Evolutionary conservation across 2,888 invertebrate species (phyloP), one percentile per base, ranked within the genome.

Genomic region (Tryphoninae sp.): DNA sequence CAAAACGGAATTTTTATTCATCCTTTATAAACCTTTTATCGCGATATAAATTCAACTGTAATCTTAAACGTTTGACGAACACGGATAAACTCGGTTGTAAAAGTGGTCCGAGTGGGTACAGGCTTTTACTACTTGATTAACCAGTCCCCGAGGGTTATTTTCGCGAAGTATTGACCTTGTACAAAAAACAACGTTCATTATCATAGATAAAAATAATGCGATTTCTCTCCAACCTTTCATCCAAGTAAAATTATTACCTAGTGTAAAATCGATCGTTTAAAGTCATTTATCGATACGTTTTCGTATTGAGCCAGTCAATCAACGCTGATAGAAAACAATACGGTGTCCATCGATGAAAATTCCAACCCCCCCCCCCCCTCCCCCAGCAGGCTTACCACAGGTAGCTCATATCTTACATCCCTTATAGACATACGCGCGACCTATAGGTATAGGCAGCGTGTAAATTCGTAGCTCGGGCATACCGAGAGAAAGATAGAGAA

Each of bases 401-500:
- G 82, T 82, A 76, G 79, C 65, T 76, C 75, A 73, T 80, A 82
- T 82, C 76, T 82, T 55, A 72, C 78, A 61, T 26, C 53, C 65
- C 74, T 74, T 26, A 42, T 64, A 23, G 51, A 9, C 23, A 40
- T 26, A 51, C 13, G 45, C 45, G 13, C 13, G 58, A 40, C 55
- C 58, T 73, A 73, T 68, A 68, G 84, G 58, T 73, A 73, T 62
- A 68, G 84, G 85, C 76, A 83, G 86, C 84, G 72, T 62, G 71
- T 61, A 81, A 78, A 81, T 78, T 65, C 69, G 71, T 58, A 85
- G 84, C 86, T 84, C 85, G 74, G 51, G 80, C 72, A 77, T 84
- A 87, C 85, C 71, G 87, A 86, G 87, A 87, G 86, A 84, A 87
- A 26, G 85, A 83, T 80, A 33, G 33, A 33, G 33, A 84, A 83